Conservation (phyloP, 2,113 vertebrate species). For the Pseudolaguvia tuberculata region DNA sequence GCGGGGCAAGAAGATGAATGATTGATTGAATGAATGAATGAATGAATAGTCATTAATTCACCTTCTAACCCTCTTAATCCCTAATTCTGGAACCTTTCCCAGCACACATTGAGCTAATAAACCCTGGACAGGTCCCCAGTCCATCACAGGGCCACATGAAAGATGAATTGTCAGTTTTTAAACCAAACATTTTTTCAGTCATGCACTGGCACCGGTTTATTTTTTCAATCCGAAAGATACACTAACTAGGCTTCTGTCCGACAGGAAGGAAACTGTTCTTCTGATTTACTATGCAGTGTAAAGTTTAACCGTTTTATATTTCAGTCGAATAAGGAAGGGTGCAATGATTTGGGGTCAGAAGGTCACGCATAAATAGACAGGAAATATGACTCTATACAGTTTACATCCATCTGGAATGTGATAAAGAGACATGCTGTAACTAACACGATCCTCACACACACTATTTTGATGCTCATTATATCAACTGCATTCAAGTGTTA, state of each 20-base stretch:
- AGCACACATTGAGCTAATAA: too few species aligned
- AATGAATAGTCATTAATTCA: too few species aligned
- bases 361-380: not conserved
- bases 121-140: too few species aligned
- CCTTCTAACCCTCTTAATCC: too few species aligned
- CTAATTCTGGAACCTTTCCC: too few species aligned
- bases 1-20: too few species aligned
- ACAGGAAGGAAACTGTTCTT: not conserved
- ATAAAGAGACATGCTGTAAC: constrained; percentile 1
- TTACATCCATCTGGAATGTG: constrained; percentile 16
- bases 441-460: not conserved
- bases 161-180: too few species aligned
- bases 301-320: constrained; percentile 19
- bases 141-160: too few species aligned
- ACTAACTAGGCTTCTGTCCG: not conserved
- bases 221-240: not conserved
- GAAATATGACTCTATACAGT: not conserved
- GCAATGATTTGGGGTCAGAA: constrained; percentile 3
- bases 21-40: too few species aligned
- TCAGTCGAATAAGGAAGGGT: constrained; percentile 5
- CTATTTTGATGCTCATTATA: not conserved
- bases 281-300: not conserved
- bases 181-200: too few species aligned
- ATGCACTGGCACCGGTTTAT: too few species aligned
- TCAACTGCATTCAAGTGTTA: not conserved